Evolutionary conservation across 2,113 vertebrate genomes (phyloP), one percentile per base, ranked within the genome.

Genomic region (Eidolon helvum): DNA sequence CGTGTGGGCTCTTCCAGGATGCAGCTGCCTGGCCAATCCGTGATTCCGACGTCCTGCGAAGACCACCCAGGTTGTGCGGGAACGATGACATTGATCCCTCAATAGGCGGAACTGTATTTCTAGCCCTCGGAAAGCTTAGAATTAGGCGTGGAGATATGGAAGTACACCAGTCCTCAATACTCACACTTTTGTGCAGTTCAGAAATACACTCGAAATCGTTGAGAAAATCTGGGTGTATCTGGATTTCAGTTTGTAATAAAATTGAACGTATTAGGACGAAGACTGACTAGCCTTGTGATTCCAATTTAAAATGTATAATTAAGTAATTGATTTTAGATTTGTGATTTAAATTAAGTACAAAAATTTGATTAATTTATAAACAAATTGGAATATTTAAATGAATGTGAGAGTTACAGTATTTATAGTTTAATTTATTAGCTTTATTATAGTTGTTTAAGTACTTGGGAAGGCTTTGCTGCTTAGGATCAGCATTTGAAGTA

Each of bases 301-400:
- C 40, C 59, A 55, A 33, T 63, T 93, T 93, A 85, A 77, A 95
- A 93, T 75, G 48, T 30, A 2, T 90, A 88, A 92, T 95, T 92
- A 97, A 90, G 57, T 69, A 87, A 95, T 82, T 95, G 91, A 86
- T 84, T 95, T 93, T 83, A 83, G 87, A 89, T 24, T 40, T 59
- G 38, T 84, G 30, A 95, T 90, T 94, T 87, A 92, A 96, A 63
- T 59, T 53, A 75, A 66, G 33, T 87, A 84, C 40, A 84, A 85
- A 94, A 66, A 53, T 75, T 84, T 80, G 75, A 93, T 97, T 96
- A 86, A 74, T 86, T 86, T 91, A 68, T 87, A 74, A 94, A 72
- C 40, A 79, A 57, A 77, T 92, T 89, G 48, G 85, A 90, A 92
- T 90, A 71, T 83, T 90, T 78, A 95, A 79, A 19, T 59, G 85